A percentile compares a stretch with the other conserved stretches of the same genome.
Conservation (phyloP, 2,113 vertebrate species). For the Recurvirostra avosetta region DNA sequence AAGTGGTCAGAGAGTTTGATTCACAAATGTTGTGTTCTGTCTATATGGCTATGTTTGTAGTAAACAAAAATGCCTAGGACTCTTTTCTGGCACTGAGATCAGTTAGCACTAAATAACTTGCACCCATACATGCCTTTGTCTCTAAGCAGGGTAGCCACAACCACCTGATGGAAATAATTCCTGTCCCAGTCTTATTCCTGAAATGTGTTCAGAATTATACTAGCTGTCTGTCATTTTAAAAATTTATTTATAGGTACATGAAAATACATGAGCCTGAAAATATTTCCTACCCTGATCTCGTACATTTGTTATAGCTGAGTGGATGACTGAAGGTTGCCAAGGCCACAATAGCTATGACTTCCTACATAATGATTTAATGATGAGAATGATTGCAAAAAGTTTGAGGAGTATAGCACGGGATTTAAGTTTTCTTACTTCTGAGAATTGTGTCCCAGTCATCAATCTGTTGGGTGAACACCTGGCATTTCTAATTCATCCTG, state of each 20-base stretch:
- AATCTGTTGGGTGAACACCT: not conserved
- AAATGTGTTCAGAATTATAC: not conserved
- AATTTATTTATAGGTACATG: not conserved
- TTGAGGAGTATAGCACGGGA: not conserved
- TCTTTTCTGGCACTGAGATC: not conserved
- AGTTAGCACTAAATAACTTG: not conserved
- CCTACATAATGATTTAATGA: not conserved
- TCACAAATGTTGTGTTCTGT: not conserved
- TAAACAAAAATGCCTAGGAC: not conserved
- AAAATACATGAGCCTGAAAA: not conserved
- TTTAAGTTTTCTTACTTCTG: not conserved
- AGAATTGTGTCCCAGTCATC: not conserved
- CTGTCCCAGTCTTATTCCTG: not conserved
- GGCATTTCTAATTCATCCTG: not conserved
- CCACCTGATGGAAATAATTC: not conserved
- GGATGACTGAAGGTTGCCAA: not conserved
- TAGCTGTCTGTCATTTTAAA: not conserved
- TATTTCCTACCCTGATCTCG: not conserved
- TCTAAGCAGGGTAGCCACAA: not conserved
- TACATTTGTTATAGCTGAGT: not conserved
- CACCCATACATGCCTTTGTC: not conserved
- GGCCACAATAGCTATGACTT: not conserved
- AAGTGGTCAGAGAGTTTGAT: not conserved
- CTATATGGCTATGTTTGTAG: not conserved
- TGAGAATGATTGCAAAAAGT: not conserved